A percentile compares a stretch with the other conserved stretches of the same genome.
phyloP scores from a whole-genome alignment of 2,888 invertebrate genomes.

The Psococerastis gibbosa region DNA sequence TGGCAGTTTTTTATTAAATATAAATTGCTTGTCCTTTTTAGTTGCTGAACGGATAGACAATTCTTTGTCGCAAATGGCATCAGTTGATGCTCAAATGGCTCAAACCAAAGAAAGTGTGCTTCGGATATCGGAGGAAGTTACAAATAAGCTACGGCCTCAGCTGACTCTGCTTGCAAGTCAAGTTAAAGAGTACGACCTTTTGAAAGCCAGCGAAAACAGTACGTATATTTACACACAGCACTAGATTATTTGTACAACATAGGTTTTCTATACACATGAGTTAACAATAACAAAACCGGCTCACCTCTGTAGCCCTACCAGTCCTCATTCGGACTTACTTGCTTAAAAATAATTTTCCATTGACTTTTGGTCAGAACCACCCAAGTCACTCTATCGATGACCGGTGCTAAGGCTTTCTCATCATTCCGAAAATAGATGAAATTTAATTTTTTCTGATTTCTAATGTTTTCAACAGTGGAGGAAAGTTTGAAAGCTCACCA shows the following conservation, averaged over 20 bases:
- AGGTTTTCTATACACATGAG: too few species aligned
- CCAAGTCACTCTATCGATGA: too few species aligned
- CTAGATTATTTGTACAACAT: too few species aligned
- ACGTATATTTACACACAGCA: too few species aligned
- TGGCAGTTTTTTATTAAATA: slow-evolving; percentile 9
- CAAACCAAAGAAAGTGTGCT: slow-evolving; percentile 41
- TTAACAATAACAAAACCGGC: too few species aligned
- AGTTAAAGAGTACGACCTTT: slow-evolving; percentile 22
- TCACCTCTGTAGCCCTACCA: too few species aligned
- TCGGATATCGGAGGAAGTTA: slow-evolving; percentile 20
- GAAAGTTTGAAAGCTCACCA: slow-evolving; percentile 1
- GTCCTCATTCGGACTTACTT: too few species aligned
- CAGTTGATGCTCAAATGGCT: slow-evolving; percentile 38
- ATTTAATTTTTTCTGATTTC: neutral
- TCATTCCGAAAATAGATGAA: neutral
- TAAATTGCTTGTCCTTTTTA: slow-evolving; percentile 22
- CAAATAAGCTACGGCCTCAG: neutral
- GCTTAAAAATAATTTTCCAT: too few species aligned
- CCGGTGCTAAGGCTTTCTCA: too few species aligned
- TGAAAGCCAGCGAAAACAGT: slow-evolving; percentile 30
- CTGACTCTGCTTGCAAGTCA: neutral
- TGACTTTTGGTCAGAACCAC: too few species aligned
- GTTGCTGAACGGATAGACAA: slow-evolving; percentile 33
- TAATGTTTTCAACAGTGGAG: neutral
- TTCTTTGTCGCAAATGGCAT: neutral